A percentile compares a stretch with the other conserved stretches of the same genome.
These are phyloP conservation scores for Pachliopta kotzebuea DNA, from an alignment of 2,888 invertebrate species.

Conservation along the genomic window DNA sequence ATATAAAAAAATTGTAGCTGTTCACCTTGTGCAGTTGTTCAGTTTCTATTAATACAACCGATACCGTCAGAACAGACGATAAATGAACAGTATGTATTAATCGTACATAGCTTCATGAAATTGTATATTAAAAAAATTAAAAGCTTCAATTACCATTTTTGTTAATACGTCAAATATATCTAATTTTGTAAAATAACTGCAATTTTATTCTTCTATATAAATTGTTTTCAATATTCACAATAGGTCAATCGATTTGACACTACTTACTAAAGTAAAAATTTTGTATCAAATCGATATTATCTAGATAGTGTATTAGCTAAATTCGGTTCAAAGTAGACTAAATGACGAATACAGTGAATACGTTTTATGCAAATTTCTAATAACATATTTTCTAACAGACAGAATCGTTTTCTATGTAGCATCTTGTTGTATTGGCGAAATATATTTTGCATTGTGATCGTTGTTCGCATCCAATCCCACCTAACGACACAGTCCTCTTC, in stretches of 20 bases:
- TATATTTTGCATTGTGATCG: slow-evolving; percentile 4
- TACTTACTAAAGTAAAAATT: too few relatives aligned
- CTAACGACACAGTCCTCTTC: slow-evolving; percentile 12
- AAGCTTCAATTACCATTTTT: neutral
- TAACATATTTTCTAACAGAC: neutral
- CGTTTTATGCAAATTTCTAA: too few relatives aligned
- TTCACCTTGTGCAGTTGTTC: slow-evolving; percentile 5
- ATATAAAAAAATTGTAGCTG: too few relatives aligned
- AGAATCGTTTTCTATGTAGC: neutral
- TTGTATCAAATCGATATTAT: too few relatives aligned
- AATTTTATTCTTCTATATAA: neutral
- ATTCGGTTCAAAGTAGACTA: too few relatives aligned
- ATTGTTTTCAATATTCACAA: too few relatives aligned
- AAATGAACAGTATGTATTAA: slow-evolving; percentile 8
- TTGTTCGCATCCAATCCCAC: slow-evolving; percentile 21
- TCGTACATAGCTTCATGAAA: neutral
- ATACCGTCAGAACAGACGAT: slow-evolving; percentile 12
- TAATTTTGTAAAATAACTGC: neutral
- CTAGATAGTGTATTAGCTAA: too few relatives aligned
- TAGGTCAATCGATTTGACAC: too few relatives aligned
- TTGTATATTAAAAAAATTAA: neutral
- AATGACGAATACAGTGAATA: too few relatives aligned
- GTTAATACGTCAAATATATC: neutral
- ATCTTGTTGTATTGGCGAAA: neutral
- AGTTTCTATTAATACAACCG: slow-evolving; percentile 12